Evolutionary conservation across 2,888 invertebrate genomes (phyloP), one percentile per base, ranked within the genome.

Genomic region (Chloroclysta siterata): DNA sequence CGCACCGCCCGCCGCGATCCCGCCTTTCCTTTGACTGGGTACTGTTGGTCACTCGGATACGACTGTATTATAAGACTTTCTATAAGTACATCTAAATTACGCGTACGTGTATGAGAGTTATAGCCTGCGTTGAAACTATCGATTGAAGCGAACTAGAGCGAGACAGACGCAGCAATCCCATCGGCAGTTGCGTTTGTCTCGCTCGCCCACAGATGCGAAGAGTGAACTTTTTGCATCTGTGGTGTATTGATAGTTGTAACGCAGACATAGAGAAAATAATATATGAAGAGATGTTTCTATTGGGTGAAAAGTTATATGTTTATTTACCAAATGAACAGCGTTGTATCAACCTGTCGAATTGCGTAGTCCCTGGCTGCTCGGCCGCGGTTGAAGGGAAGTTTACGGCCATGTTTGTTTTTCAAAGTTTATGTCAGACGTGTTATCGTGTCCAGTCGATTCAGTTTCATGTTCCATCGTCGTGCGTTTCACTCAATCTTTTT

Each of bases 221-320:
- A 56, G 56, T 55, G 17, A 48, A 55, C 56, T 56, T 41, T 56
- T 53, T 53, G 85, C 87, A 53, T 41, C 39, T 39, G 39, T 28
- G 39, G 28, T 14, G 55, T 50, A 56, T 56, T 56, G 56, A 56
- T 56, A 56, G 56, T 56, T 56, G 7, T 36, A 56, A 56, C 56
- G 56, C 56, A 56, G 56, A 11, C 47, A 88, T 77, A 86, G 81
- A 84, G 82, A 76, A 85, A 85, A 87, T 90, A 90, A 90, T 90
- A 91, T 91, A 90, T 90, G 87, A 85, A 90, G 87, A 88, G 41
- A 50, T 50, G 85, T 89, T 89, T 89, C 88, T 90, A 90, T 89
- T 88, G 86, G 87, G 82, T 88, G 87, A 82, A 83, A 83, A 83
- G 87, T 87, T 88, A 82, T 84, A 81, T 86, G 85, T 89, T 90